A percentile compares a stretch with the other conserved stretches of the same genome.
Conservation (phyloP, 1,140 invertebrate species). For the Micrasema minimum region DNA sequence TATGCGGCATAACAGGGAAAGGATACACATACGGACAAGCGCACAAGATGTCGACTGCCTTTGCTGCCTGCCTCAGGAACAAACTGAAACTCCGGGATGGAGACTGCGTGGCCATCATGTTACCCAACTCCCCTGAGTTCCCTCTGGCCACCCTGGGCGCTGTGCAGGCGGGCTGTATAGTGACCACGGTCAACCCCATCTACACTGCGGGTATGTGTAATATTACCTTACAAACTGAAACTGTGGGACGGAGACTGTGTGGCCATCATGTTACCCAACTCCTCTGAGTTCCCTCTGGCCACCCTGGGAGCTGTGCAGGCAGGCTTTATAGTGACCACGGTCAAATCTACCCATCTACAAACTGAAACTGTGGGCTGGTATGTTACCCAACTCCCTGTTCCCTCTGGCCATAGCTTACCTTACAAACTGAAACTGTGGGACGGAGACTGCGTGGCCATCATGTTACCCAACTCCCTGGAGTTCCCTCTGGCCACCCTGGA, state of each 20-base stretch:
- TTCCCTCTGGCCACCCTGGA: conserved; percentile 76
- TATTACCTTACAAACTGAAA: conserved; percentile 66
- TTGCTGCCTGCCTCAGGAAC: conserved; percentile 75
- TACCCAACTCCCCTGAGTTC: conserved; percentile 85
- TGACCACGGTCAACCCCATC: conserved; percentile 83
- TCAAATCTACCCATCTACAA: conserved; percentile 88
- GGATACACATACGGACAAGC: conserved; percentile 77
- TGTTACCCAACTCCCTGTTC: too few species aligned
- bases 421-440: conserved; percentile 73
- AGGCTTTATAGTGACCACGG: conserved; percentile 77
- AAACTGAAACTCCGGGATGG: conserved; percentile 75
- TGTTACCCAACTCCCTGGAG: conserved; percentile 82
- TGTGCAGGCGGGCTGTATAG: conserved; percentile 74
- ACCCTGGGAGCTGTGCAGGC: conserved; percentile 75
- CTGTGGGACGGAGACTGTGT: conserved; percentile 77
- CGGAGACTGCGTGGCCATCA: conserved; percentile 77
- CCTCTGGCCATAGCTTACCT: too few species aligned
- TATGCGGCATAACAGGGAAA: conserved; percentile 75
- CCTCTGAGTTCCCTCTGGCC: conserved; percentile 78
- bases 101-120: conserved; percentile 76
- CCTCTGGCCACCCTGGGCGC: conserved; percentile 74
- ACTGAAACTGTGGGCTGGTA: too few species aligned
- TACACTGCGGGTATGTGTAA: conserved; percentile 76
- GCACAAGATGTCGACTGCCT: conserved; percentile 70
- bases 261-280: conserved; percentile 78